phyloP scores from a whole-genome alignment of 2,113 vertebrate genomes.

The Naja naja region DNA sequence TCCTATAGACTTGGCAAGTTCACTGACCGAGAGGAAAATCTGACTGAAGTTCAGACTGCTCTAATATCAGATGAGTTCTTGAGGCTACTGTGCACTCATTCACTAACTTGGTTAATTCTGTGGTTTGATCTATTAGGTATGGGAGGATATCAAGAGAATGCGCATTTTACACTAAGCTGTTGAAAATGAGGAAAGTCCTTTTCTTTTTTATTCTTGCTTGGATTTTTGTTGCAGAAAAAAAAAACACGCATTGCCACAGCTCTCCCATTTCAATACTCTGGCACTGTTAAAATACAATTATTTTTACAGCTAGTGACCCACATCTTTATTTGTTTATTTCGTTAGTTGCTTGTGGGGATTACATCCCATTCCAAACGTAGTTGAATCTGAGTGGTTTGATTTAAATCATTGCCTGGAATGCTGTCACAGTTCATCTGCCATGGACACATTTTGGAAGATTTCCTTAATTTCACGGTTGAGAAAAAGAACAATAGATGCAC shows the following conservation, averaged over 20 bases:
- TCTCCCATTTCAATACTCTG: neutral
- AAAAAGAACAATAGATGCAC: neutral
- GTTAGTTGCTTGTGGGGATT: neutral
- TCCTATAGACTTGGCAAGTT: slow-evolving; percentile 18
- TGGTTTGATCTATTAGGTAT: slow-evolving; percentile 15
- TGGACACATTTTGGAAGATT: neutral
- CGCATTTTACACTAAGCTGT: neutral
- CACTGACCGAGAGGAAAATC: neutral
- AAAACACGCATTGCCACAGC: neutral
- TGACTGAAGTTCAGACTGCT: slow-evolving; percentile 12
- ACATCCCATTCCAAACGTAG: neutral
- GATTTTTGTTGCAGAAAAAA: neutral
- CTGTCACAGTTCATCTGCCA: neutral
- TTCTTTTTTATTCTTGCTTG: neutral
- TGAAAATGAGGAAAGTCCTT: neutral
- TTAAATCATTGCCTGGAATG: neutral
- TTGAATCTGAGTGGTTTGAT: neutral
- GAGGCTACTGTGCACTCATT: slow-evolving; percentile 11
- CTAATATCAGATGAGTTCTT: slow-evolving; percentile 6
- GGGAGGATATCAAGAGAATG: neutral
- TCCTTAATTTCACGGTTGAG: neutral
- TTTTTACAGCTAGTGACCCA: neutral
- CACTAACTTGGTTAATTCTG: slow-evolving; percentile 13
- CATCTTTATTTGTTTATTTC: neutral
- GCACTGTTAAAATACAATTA: neutral